A percentile compares a stretch with the other conserved stretches of the same genome.
These are phyloP conservation scores for Cinclus mexicanus DNA, from an alignment of 2,113 vertebrate species.

Conservation along the genomic window DNA sequence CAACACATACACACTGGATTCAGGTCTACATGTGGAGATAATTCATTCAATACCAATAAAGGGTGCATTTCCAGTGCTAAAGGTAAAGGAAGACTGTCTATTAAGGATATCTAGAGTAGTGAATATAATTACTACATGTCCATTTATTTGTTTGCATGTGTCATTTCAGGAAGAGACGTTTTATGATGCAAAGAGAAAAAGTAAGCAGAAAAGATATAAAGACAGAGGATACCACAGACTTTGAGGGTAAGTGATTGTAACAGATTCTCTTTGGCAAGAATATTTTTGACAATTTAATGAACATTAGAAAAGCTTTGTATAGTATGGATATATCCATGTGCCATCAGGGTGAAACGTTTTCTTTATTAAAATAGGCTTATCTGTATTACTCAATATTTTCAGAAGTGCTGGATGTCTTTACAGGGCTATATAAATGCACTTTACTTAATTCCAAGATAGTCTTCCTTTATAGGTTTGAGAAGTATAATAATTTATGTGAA, in stretches of 20 bases:
- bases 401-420: slow-evolving; percentile 33
- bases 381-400: slow-evolving; percentile 37
- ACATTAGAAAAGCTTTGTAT: slow-evolving; percentile 31
- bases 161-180: slow-evolving; percentile 3
- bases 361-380: slow-evolving; percentile 65
- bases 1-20: slow-evolving; percentile 87
- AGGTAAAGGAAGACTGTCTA: slow-evolving; percentile 62
- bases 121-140: background rate
- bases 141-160: slow-evolving; percentile 44
- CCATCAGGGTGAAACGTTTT: slow-evolving; percentile 48
- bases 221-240: slow-evolving; percentile 21
- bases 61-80: slow-evolving; percentile 40
- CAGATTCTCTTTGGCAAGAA: slow-evolving; percentile 35
- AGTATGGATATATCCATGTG: slow-evolving; percentile 55
- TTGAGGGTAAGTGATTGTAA: slow-evolving; percentile 36
- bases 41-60: slow-evolving; percentile 62
- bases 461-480: slow-evolving; percentile 61
- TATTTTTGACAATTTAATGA: slow-evolving; percentile 64
- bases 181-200: slow-evolving; percentile 40
- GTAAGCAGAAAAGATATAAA: slow-evolving; percentile 37
- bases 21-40: slow-evolving; percentile 34
- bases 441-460: slow-evolving; percentile 61
- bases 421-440: slow-evolving; percentile 53
- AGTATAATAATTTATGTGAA: slow-evolving; percentile 41
- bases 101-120: slow-evolving; percentile 35